phyloP scores from a whole-genome alignment of 1,140 invertebrate genomes.

The Drosophila sulfurigaster region DNA sequence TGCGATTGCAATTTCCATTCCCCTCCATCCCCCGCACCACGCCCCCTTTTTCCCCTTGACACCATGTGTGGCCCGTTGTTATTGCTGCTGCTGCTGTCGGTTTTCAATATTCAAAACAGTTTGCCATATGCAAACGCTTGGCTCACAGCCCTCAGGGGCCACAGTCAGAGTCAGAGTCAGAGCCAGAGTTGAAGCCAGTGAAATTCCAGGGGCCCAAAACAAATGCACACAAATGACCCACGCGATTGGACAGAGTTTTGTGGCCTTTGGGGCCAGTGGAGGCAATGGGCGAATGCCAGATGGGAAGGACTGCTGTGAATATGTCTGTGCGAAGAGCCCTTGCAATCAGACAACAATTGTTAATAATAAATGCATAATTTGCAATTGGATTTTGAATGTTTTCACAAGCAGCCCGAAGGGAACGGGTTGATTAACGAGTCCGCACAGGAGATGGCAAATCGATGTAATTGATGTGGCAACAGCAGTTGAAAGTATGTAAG shows the following conservation, averaged over 20 bases:
- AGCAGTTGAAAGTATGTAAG: constrained; percentile 10
- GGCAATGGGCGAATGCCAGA: background rate
- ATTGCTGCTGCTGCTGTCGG: constrained; percentile 50
- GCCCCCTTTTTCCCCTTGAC: constrained; percentile 43
- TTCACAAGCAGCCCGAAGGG: constrained; percentile 59
- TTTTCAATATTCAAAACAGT: constrained; percentile 82
- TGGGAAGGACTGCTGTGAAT: background rate
- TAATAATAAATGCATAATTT: constrained; percentile 84
- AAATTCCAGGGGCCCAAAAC: constrained; percentile 53
- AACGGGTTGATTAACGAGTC: constrained; percentile 69
- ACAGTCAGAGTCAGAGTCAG: constrained; percentile 3
- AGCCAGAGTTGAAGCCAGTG: background rate
- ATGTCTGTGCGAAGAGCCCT: constrained; percentile 6
- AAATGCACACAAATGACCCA: constrained; percentile 81
- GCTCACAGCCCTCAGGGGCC: constrained; percentile 45
- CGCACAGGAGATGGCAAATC: constrained; percentile 13
- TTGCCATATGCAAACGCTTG: constrained; percentile 76
- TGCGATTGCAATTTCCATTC: constrained; percentile 66
- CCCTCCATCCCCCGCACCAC: constrained; percentile 6
- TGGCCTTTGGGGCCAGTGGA: constrained; percentile 53
- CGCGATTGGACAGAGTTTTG: constrained; percentile 49
- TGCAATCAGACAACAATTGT: constrained; percentile 80
- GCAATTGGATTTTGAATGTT: constrained; percentile 79
- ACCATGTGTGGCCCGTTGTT: constrained; percentile 25
- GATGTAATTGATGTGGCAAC: constrained; percentile 34